phyloP scores from a whole-genome alignment of 2,888 invertebrate species.

The Aspidiotus destructor region DNA sequence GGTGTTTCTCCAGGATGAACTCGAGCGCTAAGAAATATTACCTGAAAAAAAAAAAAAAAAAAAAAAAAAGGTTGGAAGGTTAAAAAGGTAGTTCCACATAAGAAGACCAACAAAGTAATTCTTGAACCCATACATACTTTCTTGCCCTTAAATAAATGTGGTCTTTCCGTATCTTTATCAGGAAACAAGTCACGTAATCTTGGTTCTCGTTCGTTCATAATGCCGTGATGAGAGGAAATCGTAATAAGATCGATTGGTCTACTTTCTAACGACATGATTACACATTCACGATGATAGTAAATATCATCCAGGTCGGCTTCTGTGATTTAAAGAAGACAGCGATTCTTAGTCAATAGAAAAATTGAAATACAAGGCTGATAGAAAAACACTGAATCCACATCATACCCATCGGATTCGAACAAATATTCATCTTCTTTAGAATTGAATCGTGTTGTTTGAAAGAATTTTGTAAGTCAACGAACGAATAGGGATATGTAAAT shows the following conservation, averaged over 20 bases:
- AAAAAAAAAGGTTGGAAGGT: constrained; percentile 22
- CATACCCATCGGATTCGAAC: constrained; percentile 18
- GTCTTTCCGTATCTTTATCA: constrained; percentile 54
- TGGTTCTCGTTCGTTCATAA: constrained; percentile 60
- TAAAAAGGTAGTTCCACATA: neutral
- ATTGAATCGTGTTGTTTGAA: constrained; percentile 18
- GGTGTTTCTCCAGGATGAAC: constrained; percentile 91
- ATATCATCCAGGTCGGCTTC: constrained; percentile 52
- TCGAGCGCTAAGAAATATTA: constrained; percentile 75
- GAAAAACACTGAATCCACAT: neutral
- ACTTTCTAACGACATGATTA: constrained; percentile 67
- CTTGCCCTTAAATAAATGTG: constrained; percentile 65
- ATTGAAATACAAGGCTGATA: neutral
- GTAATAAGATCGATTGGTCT: constrained; percentile 72
- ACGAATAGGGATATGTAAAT: constrained; percentile 84
- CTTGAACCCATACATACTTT: constrained; percentile 50
- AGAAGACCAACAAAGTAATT: neutral
- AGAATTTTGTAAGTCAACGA: constrained; percentile 58
- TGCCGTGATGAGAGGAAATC: constrained; percentile 68
- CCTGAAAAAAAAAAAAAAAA: too few relatives aligned
- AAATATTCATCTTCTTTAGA: constrained; percentile 24
- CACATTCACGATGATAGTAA: constrained; percentile 73
- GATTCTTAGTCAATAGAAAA: neutral
- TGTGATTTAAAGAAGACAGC: constrained; percentile 6
- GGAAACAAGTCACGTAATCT: constrained; percentile 64